phyloP scores from a whole-genome alignment of 1,140 invertebrate genomes.

The Caenorhabditis remanei region DNA sequence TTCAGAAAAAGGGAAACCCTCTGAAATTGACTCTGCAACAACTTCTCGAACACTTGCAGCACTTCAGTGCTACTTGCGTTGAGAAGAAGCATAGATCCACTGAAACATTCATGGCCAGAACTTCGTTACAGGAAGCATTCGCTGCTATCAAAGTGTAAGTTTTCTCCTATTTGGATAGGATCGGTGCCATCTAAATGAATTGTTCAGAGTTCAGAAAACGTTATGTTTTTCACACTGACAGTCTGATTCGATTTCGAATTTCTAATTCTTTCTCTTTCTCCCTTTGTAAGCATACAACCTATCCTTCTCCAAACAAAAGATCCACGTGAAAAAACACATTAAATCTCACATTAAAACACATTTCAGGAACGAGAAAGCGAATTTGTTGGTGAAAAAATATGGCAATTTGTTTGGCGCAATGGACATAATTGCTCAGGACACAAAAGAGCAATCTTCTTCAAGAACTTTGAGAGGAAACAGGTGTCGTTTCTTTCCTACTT shows the following conservation, averaged over 20 bases:
- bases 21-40: conserved; percentile 16
- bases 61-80: conserved; percentile 27
- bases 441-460: conserved; percentile 10
- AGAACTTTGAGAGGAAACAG: conserved; percentile 38
- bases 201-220: too few species aligned
- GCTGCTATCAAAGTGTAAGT: conserved; percentile 6
- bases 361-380: conserved; percentile 25
- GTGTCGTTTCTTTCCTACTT: not conserved
- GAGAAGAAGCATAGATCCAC: conserved; percentile 11
- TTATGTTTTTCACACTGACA: too few species aligned
- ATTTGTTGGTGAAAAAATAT: not conserved
- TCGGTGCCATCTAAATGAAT: not conserved
- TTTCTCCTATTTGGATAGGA: not conserved
- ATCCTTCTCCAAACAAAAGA: too few species aligned
- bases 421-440: conserved; percentile 41
- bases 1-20: not conserved
- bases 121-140: conserved; percentile 22
- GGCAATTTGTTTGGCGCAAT: conserved; percentile 26
- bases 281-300: too few species aligned
- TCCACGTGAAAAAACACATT: not conserved
- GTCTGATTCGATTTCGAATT: too few species aligned
- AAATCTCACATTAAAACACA: too few species aligned
- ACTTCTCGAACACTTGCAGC: conserved; percentile 14
- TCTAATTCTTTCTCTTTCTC: too few species aligned
- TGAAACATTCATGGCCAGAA: conserved; percentile 4